These are phyloP conservation scores for Drosophila conformis DNA, from an alignment of 2,888 invertebrate species.

Conservation along the genomic window DNA sequence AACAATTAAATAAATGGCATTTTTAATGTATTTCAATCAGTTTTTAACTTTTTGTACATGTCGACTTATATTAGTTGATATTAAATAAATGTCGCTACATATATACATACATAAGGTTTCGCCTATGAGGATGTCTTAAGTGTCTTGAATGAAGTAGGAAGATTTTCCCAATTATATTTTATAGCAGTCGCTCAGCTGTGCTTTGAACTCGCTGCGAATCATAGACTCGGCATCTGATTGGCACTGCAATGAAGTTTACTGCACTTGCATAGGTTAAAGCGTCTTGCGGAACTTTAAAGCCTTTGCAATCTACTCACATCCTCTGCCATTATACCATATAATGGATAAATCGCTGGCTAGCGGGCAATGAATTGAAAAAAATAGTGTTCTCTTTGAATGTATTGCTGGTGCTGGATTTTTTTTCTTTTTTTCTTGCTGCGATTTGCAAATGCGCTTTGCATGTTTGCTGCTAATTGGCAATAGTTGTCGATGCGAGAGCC, in stretches of 20 bases:
- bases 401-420: conserved; percentile 1
- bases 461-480: conserved; percentile 79
- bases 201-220: neutral
- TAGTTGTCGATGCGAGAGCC: conserved; percentile 69
- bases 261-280: conserved; percentile 13
- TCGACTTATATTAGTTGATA: neutral
- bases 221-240: conserved; percentile 15
- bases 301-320: conserved; percentile 41
- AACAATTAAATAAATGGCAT: neutral
- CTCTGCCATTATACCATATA: conserved; percentile 21
- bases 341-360: conserved; percentile 28
- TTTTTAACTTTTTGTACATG: too few species aligned
- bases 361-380: neutral
- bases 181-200: neutral
- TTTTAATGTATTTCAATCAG: neutral
- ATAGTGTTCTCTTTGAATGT: neutral
- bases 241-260: conserved; percentile 43
- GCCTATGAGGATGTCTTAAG: neutral
- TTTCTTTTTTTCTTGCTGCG: neutral
- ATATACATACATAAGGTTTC: neutral
- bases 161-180: neutral
- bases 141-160: neutral
- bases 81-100: neutral
- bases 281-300: conserved; percentile 8
- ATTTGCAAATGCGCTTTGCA: conserved; percentile 78